phyloP scores from a whole-genome alignment of 2,113 vertebrate species.

The Pollachius pollachius region DNA sequence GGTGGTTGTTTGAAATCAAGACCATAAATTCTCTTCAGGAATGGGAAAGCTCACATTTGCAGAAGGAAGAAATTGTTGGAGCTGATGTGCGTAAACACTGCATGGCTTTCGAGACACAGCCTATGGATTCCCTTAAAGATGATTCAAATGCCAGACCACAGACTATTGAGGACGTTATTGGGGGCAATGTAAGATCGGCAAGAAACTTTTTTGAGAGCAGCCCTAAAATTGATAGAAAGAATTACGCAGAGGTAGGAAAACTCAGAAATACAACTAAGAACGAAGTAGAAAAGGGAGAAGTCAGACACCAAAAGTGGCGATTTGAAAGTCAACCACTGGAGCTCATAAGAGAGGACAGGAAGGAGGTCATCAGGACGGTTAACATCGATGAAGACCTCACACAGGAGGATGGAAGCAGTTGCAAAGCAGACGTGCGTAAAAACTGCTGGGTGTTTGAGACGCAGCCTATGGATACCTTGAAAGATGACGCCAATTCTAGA shows the following conservation, averaged over 20 bases:
- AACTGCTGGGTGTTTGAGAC: conserved; percentile 91
- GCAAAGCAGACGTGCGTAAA: conserved; percentile 71
- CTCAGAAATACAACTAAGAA: conserved; percentile 68
- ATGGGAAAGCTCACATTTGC: conserved; percentile 61
- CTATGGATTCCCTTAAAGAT: conserved; percentile 80
- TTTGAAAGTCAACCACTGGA: conserved; percentile 86
- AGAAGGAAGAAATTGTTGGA: conserved; percentile 78
- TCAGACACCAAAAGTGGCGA: conserved; percentile 83
- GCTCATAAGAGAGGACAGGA: conserved; percentile 83
- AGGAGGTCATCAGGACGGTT: conserved; percentile 76
- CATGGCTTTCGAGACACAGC: conserved; percentile 84
- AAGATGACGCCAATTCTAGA: conserved; percentile 73
- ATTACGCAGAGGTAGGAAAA: conserved; percentile 73
- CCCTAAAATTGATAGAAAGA: conserved; percentile 75
- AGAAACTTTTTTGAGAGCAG: conserved; percentile 86
- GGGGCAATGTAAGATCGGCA: conserved; percentile 83
- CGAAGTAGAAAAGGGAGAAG: conserved; percentile 82
- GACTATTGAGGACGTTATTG: conserved; percentile 76
- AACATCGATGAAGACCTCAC: conserved; percentile 78
- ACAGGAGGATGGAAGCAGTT: conserved; percentile 79
- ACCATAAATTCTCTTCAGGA: conserved; percentile 77
- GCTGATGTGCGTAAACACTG: conserved; percentile 85
- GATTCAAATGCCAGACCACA: conserved; percentile 59
- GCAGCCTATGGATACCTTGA: conserved; percentile 83
- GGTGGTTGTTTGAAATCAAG: conserved; percentile 86